Percentiles rank a stretch among this genome's conserved stretches.
Conservation (phyloP, 2,888 invertebrate genomes). For the Ganaspis brasiliensis region DNA sequence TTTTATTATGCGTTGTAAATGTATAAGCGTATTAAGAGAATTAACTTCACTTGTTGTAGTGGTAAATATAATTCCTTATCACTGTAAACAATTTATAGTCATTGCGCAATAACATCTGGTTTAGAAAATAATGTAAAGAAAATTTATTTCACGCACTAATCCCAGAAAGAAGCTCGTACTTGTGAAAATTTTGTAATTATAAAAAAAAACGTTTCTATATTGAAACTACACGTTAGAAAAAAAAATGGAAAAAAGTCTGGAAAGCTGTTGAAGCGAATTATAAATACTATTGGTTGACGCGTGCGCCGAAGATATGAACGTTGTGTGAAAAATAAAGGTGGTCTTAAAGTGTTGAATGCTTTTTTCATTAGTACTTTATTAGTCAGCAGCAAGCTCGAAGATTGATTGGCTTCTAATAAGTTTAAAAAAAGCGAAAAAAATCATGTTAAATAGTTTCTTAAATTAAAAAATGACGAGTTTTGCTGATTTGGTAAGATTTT, state of each 20-base stretch:
- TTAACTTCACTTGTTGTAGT: neutral
- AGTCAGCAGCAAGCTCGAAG: neutral
- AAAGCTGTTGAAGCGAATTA: conserved; percentile 19
- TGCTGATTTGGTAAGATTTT: neutral
- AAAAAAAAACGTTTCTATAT: neutral
- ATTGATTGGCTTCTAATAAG: neutral
- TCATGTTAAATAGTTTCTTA: neutral
- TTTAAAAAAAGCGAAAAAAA: neutral
- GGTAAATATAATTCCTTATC: conserved; percentile 7
- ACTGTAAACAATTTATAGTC: neutral
- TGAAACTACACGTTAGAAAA: neutral
- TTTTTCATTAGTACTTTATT: neutral
- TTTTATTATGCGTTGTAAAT: too few species aligned
- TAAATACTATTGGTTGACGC: conserved; percentile 32
- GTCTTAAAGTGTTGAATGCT: neutral
- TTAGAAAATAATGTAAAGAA: neutral
- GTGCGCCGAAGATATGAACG: conserved; percentile 6
- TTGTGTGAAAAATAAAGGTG: conserved; percentile 3
- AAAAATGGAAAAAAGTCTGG: neutral
- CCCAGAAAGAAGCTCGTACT: too few species aligned
- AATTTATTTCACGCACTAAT: neutral
- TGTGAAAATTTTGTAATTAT: neutral
- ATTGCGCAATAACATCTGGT: neutral
- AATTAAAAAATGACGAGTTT: neutral
- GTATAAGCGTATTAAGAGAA: too few species aligned